Evolutionary conservation across 2,888 invertebrate genomes (phyloP).

Genomic region (Oeneis ivallda): DNA sequence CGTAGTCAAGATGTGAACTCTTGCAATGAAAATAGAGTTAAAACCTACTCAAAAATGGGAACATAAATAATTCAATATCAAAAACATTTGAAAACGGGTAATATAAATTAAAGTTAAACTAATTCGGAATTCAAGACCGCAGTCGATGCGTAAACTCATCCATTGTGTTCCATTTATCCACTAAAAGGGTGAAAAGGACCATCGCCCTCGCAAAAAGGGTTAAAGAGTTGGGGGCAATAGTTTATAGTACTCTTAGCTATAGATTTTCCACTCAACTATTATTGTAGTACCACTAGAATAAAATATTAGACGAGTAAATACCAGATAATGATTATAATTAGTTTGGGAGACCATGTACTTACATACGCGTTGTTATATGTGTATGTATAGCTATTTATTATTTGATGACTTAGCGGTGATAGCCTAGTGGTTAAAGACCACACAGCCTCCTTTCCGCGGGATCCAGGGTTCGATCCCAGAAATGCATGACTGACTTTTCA

Average conservation of each 20-base stretch:
- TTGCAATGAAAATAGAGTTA: neutral
- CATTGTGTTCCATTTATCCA: constrained; percentile 46
- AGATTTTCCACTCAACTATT: constrained; percentile 26
- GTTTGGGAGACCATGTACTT: too few relatives aligned
- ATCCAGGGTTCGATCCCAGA: too few relatives aligned
- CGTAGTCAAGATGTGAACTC: neutral
- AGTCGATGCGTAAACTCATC: constrained; percentile 38
- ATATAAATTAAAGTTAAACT: constrained; percentile 40
- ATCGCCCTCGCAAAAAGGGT: constrained; percentile 29
- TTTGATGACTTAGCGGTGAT: too few relatives aligned
- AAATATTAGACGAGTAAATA: neutral
- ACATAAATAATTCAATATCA: constrained; percentile 29
- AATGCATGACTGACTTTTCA: too few relatives aligned
- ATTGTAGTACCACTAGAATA: constrained; percentile 7
- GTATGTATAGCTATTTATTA: too few relatives aligned
- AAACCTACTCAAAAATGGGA: constrained; percentile 21
- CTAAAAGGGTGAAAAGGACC: constrained; percentile 57
- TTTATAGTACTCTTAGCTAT: constrained; percentile 30
- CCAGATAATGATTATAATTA: neutral
- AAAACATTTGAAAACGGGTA: constrained; percentile 35
- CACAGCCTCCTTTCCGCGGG: too few relatives aligned
- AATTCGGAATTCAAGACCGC: constrained; percentile 38
- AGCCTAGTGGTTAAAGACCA: too few relatives aligned
- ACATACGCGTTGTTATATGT: too few relatives aligned
- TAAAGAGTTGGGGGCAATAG: constrained; percentile 31